Evolutionary conservation across 2,888 invertebrate species (phyloP), one percentile per base, ranked within the genome.

Genomic region (Pemphredon lugubris): DNA sequence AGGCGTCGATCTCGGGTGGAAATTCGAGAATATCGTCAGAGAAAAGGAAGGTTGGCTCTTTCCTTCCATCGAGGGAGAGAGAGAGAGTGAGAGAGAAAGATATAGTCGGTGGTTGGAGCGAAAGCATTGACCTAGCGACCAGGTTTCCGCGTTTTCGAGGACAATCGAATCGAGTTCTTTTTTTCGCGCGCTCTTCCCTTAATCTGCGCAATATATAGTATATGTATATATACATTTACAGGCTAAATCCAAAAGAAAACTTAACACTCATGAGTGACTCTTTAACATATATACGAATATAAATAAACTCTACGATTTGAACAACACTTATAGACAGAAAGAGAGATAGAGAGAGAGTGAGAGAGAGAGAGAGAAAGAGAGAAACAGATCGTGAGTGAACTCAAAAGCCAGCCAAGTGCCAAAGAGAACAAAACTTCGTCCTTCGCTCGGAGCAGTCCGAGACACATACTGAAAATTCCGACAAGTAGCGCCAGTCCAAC

Each of bases 401-500:
- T 72, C 48, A 67, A 64, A 74, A 76, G 67, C 69, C 76, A 79
- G 70, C 64, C 69, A 65, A 79, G 69, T 74, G 71, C 59, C 76
- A 63, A 67, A 69, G 48, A 67, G 45, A 61, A 42, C 58, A 63
- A 58, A 63, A 47, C 50, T 69, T n/a, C 55, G 59, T 79, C 34
- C 69, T 48, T 65, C 48, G 66, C 60, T 50, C 23, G 65, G 39
- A 68, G 30, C 67, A 73, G 67, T 64, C 13, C 73, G 60, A 73
- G 69, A 75, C 59, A 73, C 64, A 48, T 71, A 75, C 48, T 63
- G 45, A 61, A 45, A 71, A 47, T 69, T 71, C 71, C 77, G 73
- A 77, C 80, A 80, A 80, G 80, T 80, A 80, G 80, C 80, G 80
- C 80, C 80, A 70, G 66, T 80, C 80, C 72, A 80, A 77, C 73